A percentile compares a stretch with the other conserved stretches of the same genome.
Evolutionary conservation across 1,140 invertebrate genomes (phyloP).

Genomic region (Dinothrombium tinctorium): DNA sequence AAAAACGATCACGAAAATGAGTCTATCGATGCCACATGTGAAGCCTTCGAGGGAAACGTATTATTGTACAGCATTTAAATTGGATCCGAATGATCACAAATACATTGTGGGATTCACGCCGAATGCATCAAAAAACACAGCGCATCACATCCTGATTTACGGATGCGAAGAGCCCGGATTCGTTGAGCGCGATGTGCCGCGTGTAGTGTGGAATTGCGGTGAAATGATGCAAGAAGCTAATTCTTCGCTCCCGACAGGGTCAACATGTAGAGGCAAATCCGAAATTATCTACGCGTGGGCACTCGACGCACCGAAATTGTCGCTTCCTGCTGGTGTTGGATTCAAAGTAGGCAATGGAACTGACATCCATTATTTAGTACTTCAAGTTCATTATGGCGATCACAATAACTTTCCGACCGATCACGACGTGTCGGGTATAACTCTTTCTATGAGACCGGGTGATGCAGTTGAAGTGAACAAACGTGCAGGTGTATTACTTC

Average conservation of each 20-base stretch:
- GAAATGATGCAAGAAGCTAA: slow-evolving; percentile 44
- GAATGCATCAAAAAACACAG: slow-evolving; percentile 63
- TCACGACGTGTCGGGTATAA: slow-evolving; percentile 16
- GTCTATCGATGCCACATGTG: no score
- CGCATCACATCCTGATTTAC: slow-evolving; percentile 90
- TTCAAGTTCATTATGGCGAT: slow-evolving; percentile 80
- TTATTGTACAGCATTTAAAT: slow-evolving; percentile 52
- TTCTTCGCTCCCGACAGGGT: slow-evolving; percentile 11
- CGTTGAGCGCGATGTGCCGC: slow-evolving; percentile 25
- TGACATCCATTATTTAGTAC: slow-evolving; percentile 28
- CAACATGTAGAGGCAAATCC: slow-evolving; percentile 1
- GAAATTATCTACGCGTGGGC: slow-evolving; percentile 94
- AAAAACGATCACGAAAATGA: no score
- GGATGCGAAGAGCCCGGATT: slow-evolving; percentile 66
- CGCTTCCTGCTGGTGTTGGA: slow-evolving; percentile 45
- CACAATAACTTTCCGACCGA: slow-evolving; percentile 42
- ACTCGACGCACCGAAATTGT: slow-evolving; percentile 60
- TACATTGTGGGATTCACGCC: slow-evolving; percentile 78
- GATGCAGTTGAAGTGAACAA: slow-evolving; percentile 29
- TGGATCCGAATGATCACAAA: slow-evolving; percentile 38
- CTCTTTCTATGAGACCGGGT: slow-evolving; percentile 11
- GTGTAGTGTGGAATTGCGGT: slow-evolving; percentile 64
- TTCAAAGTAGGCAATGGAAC: slow-evolving; percentile 28
- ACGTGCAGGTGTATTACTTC: slow-evolving; percentile 57
- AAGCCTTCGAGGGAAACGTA: slow-evolving; percentile 66